Evolutionary conservation across 2,797 vertebrate genomes (phyloP), one percentile per base, ranked within the genome.

Genomic region (Syngnathus acus): DNA sequence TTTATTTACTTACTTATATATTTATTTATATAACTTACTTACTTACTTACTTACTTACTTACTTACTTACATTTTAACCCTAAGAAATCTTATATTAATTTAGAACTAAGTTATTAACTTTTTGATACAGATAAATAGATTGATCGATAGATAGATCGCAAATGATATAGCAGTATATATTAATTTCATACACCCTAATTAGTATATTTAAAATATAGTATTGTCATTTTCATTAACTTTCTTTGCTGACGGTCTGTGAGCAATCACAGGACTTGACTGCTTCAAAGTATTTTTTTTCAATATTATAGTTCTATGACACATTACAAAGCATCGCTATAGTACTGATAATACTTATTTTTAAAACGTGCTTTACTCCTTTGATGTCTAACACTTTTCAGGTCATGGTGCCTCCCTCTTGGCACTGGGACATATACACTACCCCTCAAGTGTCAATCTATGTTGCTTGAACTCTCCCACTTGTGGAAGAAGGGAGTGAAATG

Each of bases 391-490:
- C 68, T 81, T 82, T 83, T 84, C 70, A 72, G 63, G 74, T 73
- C 63, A 65, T 71, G 69, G 67, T 63, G 64, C 74, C 72, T 79
- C 80, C 76, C 68, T 72, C 68, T 71, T 86, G 84, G 84, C 87
- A 82, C 42, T 13, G 19, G 71, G 80, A 82, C 75, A 84, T 21
- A 74, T 61, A 67, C 76, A 68, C 71, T 70, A 69, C 32, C 59
- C 72, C 71, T 64, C 69, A 67, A 79, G 69, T 79, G 72, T 83
- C 84, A 85, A 77, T 86, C 75, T 80, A 72, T 64, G 60, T 75
- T 70, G 76, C 77, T 78, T 76, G 74, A 57, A 59, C 57, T 19
- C 17, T 60, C 54, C 65, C 54, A 47, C 32, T 43, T 71, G 70
- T 69, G 60, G 32, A 62, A 62, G 63, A 11, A 57, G 60, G 9